Conservation (phyloP, 2,888 invertebrate genomes). For the Eubasilissa splendida region DNA sequence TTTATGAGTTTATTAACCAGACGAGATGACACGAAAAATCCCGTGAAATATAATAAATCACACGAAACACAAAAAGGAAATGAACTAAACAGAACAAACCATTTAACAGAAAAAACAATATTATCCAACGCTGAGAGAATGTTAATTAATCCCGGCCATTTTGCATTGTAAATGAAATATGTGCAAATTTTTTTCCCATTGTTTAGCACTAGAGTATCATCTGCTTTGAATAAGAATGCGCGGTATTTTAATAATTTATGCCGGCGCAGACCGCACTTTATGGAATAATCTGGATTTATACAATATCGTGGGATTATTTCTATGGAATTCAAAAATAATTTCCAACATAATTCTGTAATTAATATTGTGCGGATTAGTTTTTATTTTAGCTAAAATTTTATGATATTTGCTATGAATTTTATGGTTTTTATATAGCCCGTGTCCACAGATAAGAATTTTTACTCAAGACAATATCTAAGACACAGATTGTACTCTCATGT, state of each 20-base stretch:
- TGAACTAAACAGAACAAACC: conserved; percentile 45
- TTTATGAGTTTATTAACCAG: conserved; percentile 37
- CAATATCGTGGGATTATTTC: too few relatives aligned
- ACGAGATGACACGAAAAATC: conserved; percentile 33
- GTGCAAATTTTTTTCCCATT: conserved; percentile 20
- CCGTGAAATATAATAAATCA: conserved; percentile 42
- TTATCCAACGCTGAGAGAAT: conserved; percentile 36
- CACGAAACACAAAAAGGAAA: conserved; percentile 43
- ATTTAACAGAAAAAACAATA: conserved; percentile 30
- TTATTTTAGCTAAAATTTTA: too few relatives aligned
- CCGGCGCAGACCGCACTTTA: background rate
- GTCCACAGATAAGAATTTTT: too few relatives aligned
- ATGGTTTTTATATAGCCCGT: too few relatives aligned
- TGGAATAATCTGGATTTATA: background rate
- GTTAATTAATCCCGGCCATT: conserved; percentile 47
- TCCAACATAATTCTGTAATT: too few relatives aligned
- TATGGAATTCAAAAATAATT: too few relatives aligned
- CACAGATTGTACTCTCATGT: too few relatives aligned
- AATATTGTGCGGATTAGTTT: too few relatives aligned
- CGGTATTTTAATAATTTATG: conserved; percentile 16
- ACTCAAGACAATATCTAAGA: too few relatives aligned
- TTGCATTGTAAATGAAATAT: conserved; percentile 42
- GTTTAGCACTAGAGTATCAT: conserved; percentile 19
- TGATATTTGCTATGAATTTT: too few relatives aligned
- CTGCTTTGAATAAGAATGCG: conserved; percentile 29